Evolutionary conservation across 2,888 invertebrate species (phyloP), one percentile per base, ranked within the genome.

Genomic region (Nomada flava): DNA sequence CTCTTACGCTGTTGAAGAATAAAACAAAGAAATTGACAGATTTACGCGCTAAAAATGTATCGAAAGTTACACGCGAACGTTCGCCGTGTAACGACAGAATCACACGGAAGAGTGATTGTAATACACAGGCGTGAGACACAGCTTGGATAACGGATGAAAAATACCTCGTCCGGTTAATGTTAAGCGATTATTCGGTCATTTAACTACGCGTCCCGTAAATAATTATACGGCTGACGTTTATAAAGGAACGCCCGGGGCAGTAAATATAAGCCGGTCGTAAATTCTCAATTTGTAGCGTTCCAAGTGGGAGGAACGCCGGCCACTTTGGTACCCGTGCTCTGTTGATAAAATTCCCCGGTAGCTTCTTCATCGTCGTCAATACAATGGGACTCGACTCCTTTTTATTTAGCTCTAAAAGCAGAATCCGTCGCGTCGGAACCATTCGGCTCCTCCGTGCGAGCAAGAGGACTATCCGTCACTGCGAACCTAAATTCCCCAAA

Each of bases 401-500:
- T 82, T 82, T 82, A 75, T 78, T 75, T 59, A 57, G 23, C 82
- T 62, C 72, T 47, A 62, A 73, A 79, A 82, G 72, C 29, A 11
- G 23, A 52, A 23, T 11, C 72, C 52, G 73, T 65, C 83, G 72
- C 71, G 71, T 60, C 72, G 68, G 26, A 62, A 69, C 63, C 73
- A 76, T 84, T 82, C 73, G 69, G 63, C 73, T 72, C 47, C 59
- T 42, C 74, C 55, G 50, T 20, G 62, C 63, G 71, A 69, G 71
- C 72, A 73, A 62, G 79, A 69, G 74, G 77, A 83, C 78, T 84
- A 86, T 85, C 80, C 85, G 83, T 86, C 85, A 84, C 87, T 79
- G 72, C 26, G 70, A 82, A 86, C 84, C 82, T 80, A 88, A 88
- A 88, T 88, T 87, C 82, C 81, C 79, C 73, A 29, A 82, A 82